Evolutionary conservation across 2,113 vertebrate genomes (phyloP), one percentile per base, ranked within the genome.

Genomic region (Heterocephalus glaber): DNA sequence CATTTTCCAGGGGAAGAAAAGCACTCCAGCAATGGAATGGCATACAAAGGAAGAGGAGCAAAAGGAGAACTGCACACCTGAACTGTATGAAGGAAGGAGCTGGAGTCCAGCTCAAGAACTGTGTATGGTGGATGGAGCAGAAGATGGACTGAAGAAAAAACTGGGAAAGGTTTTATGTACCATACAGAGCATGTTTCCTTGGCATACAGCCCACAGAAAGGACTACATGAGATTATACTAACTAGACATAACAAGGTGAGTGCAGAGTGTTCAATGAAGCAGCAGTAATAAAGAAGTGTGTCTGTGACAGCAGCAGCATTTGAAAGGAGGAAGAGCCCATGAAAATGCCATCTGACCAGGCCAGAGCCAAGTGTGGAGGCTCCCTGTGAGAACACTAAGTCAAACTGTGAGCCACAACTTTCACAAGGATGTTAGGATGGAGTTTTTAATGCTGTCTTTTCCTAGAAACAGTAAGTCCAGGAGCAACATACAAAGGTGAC

Each of bases 81-180:
- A 38, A 72, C 52, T 11, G 6, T 3, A 0, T 19, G 7, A n/a
- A 16, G 24, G 19, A 16, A 4, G n/a, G 9, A 2, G 11, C 19
- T 38, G 5, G 41, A 6, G 13, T 1, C 7, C 1, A 52, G 24
- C 95, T 47, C 41, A 8, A n/a, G 1, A 17, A n/a, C 2, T 2
- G 5, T 0, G 17, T 3, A 63, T 7, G 12, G 54, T 20, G 13
- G 1, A 1, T 0, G 35, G 19, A 14, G 94, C 54, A 38, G 70
- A 68, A n/a, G 68, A 49, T 0, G 16, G 19, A 72, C 4, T 49
- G n/a, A 33, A 44, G 35, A 85, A 35, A 80, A 49, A n/a, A 7
- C 0, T 24, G n/a, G 1, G n/a, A 38, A 44, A 68, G 63, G 38
- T 61, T n/a, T 47, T 9, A 3, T 0, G 4, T 0, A 14, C 66